These are phyloP conservation scores for Sebastes kiyomatsui DNA, from an alignment of 2,797 vertebrate genomes.

Conservation along the genomic window DNA sequence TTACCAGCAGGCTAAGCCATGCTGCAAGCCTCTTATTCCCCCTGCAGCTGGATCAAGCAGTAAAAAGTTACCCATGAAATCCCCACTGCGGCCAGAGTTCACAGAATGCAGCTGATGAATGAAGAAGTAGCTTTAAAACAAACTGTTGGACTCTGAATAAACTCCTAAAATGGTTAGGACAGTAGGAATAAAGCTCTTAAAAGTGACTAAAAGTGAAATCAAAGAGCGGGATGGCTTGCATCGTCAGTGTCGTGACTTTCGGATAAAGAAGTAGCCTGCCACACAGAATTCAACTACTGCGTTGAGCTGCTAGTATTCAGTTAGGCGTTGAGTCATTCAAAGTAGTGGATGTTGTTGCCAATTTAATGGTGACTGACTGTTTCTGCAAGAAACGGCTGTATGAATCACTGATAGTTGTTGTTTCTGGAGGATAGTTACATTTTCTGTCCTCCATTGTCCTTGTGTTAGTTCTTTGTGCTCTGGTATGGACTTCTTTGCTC, in stretches of 20 bases:
- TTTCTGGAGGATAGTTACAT: neutral
- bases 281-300: neutral
- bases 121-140: neutral
- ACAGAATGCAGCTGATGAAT: conserved; percentile 26
- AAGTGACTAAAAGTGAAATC: neutral
- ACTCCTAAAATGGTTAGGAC: neutral
- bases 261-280: neutral
- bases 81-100: conserved; percentile 32
- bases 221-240: neutral
- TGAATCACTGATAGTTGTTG: neutral
- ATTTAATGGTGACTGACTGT: neutral
- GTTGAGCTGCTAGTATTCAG: neutral
- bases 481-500: no score
- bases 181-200: neutral
- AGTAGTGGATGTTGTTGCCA: neutral
- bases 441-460: neutral
- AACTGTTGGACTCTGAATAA: neutral
- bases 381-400: neutral
- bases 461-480: neutral
- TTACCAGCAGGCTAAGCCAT: conserved; percentile 72
- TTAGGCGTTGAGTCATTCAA: neutral
- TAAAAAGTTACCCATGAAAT: conserved; percentile 72
- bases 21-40: conserved; percentile 79
- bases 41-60: conserved; percentile 71
- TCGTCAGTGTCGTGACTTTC: neutral